Evolutionary conservation across 2,888 invertebrate genomes (phyloP), one percentile per base, ranked within the genome.

Genomic region (Trachelus iudaicus): DNA sequence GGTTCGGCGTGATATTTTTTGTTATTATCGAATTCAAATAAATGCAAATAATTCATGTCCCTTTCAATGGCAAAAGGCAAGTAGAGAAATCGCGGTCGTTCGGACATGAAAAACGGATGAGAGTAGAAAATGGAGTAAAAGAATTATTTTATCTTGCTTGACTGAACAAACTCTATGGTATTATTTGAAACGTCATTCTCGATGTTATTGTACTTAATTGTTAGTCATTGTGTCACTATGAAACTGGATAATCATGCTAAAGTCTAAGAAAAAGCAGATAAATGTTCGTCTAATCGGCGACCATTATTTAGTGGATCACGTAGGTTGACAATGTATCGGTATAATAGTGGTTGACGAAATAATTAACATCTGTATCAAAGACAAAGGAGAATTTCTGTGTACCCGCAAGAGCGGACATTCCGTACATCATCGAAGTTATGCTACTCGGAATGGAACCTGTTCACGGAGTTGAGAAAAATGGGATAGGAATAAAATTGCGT

Each of bases 401-500:
- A 56, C 2, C 23, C 56, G 56, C 56, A 9, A 56, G 56, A 56
- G 23, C 23, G 23, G 2, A 9, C 15, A 23, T 56, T 56, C 1
- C 56, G 56, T 23, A 56, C 23, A 56, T 56, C 56, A 56, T 56
- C 56, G 23, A 23, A 56, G 56, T 56, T 23, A 56, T 56, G 23
- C 56, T 2, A 56, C 56, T 56, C 23, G 56, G 23, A 56, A 56
- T 23, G 56, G 9, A 56, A 56, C 56, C 56, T 56, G 56, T 56
- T 56, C 23, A 56, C 23, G 23, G 56, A 56, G 56, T 56, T 23
- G 56, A 23, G 6, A 56, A 56, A 56, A 56, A 56, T 56, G 23
- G 23, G 23, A 56, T 56, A 56, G 56, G 56, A 56, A 71, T 71
- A 31, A 71, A 34, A 86, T 83, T 80, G 81, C 81, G 82, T 85